Conservation (phyloP, 2,113 vertebrate species). For the Uropsilus gracilis region DNA sequence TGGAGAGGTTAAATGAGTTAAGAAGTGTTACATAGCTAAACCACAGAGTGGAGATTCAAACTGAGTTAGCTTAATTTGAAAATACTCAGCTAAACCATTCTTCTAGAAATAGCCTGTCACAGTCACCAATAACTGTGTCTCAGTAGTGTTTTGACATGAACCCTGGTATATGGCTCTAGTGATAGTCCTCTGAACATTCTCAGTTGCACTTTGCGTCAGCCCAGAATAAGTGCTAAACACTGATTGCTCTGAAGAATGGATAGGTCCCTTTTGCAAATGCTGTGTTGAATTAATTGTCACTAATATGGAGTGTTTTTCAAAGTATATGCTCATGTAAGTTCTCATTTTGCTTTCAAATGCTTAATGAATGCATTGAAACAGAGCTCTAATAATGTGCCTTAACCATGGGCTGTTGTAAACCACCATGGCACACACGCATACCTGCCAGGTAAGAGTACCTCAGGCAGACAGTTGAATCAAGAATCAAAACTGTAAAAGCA, state of each 20-base stretch:
- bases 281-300: not conserved
- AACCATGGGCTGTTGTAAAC: not conserved
- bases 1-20: not conserved
- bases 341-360: not conserved
- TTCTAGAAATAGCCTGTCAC: not conserved
- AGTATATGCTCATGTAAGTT: not conserved
- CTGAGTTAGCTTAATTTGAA: not conserved
- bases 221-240: not conserved
- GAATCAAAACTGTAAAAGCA: not conserved
- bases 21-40: not conserved
- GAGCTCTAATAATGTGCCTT: not conserved
- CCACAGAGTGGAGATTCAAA: not conserved
- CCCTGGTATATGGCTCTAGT: not conserved
- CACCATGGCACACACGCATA: too few species aligned
- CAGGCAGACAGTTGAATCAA: not conserved
- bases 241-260: not conserved
- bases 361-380: not conserved
- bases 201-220: not conserved
- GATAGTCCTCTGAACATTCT: not conserved
- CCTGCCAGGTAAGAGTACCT: not conserved
- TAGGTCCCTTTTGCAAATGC: not conserved
- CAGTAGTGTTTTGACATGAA: not conserved
- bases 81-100: not conserved
- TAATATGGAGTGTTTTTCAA: not conserved
- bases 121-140: not conserved